phyloP scores from a whole-genome alignment of 2,797 vertebrate genomes.

The Babyrousa celebensis region DNA sequence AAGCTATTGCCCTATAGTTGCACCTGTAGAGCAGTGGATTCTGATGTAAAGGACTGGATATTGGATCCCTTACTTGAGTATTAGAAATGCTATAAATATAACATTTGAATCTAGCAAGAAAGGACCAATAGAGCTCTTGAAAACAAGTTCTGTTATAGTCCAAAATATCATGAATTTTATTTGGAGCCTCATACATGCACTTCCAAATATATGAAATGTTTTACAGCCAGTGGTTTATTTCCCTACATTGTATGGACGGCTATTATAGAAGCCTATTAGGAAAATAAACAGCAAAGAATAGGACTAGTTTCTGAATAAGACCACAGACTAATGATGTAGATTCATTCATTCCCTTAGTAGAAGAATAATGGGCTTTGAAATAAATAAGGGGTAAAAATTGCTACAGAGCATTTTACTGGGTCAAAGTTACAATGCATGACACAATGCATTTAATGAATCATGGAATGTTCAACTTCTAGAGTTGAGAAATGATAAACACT shows the following conservation, averaged over 20 bases:
- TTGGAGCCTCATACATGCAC: background rate
- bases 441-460: slow-evolving; percentile 55
- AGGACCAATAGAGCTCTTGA: slow-evolving; percentile 15
- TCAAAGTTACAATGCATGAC: slow-evolving; percentile 20
- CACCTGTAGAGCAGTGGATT: background rate
- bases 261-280: slow-evolving; percentile 47
- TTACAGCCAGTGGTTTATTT: slow-evolving; percentile 46
- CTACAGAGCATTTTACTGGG: slow-evolving; percentile 41
- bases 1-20: background rate
- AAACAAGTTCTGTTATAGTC: background rate
- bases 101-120: slow-evolving; percentile 12
- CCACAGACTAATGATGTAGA: slow-evolving; percentile 35
- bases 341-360: background rate
- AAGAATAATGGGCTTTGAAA: background rate
- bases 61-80: background rate
- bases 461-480: slow-evolving; percentile 36
- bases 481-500: slow-evolving; percentile 30
- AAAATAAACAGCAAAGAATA: slow-evolving; percentile 52
- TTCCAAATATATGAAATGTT: slow-evolving; percentile 68
- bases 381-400: slow-evolving; percentile 35
- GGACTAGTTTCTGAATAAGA: slow-evolving; percentile 49
- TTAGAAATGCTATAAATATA: slow-evolving; percentile 18
- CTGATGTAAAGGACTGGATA: background rate
- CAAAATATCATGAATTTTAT: slow-evolving; percentile 46
- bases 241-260: background rate